These are phyloP conservation scores for Hydrophis major DNA, from an alignment of 2,797 vertebrate genomes.

Conservation along the genomic window DNA sequence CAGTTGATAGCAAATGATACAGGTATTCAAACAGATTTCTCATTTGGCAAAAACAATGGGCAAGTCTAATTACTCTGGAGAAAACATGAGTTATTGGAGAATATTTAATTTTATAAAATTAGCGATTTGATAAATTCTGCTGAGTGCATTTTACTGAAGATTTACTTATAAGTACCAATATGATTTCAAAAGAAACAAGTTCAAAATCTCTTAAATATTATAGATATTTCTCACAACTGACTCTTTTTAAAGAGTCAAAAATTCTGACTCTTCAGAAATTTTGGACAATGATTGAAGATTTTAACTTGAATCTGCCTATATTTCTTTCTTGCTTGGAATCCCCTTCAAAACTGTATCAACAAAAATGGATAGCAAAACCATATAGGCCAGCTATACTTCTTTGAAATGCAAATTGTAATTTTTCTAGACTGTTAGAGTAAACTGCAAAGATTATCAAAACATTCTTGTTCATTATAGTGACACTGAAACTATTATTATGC, in stretches of 20 bases:
- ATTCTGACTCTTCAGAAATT: background rate
- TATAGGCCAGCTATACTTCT: background rate
- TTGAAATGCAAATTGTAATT: background rate
- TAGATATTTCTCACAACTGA: background rate
- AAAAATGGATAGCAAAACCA: background rate
- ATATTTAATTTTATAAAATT: background rate
- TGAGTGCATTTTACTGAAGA: background rate
- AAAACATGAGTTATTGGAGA: background rate
- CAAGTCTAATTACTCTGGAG: background rate
- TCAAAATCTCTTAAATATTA: background rate
- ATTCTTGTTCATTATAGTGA: background rate
- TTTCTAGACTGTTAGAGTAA: background rate
- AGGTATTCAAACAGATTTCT: background rate
- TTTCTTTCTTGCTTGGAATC: background rate
- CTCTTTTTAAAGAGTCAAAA: background rate
- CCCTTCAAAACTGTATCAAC: background rate
- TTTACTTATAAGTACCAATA: background rate
- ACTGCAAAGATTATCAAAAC: background rate
- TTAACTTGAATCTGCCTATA: background rate
- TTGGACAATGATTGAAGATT: background rate
- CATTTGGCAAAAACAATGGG: background rate
- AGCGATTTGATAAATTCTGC: background rate
- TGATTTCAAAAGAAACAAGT: background rate
- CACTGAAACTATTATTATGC: background rate
- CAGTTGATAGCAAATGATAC: background rate